Evolutionary conservation across 2,113 vertebrate species (phyloP).

Genomic region (Apteryx owenii): DNA sequence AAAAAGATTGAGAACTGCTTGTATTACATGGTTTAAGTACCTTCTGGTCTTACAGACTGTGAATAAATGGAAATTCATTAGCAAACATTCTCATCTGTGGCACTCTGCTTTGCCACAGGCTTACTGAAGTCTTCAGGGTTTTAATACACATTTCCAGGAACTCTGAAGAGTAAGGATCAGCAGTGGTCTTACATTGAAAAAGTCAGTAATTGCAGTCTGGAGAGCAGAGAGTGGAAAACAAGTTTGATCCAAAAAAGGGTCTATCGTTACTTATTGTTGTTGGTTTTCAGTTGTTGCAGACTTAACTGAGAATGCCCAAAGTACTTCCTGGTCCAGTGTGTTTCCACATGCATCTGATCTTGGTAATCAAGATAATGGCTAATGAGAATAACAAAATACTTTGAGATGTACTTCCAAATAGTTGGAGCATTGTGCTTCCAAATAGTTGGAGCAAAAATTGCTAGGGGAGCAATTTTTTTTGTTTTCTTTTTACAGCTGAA

Average conservation of each 20-base stretch:
- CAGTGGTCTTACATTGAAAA: background rate
- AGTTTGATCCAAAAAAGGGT: background rate
- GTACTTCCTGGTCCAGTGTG: background rate
- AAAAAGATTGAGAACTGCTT: background rate
- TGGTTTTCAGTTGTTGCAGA: background rate
- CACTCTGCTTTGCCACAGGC: background rate
- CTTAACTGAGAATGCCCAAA: slow-evolving; percentile 11
- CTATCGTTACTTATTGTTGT: background rate
- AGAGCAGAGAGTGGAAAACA: background rate
- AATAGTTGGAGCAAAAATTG: background rate
- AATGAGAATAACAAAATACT: background rate
- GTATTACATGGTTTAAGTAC: background rate
- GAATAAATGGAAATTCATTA: background rate
- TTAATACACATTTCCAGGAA: background rate
- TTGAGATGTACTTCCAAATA: background rate
- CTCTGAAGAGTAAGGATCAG: slow-evolving; percentile 18
- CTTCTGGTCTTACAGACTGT: background rate
- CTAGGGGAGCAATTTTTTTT: background rate
- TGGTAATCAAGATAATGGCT: background rate
- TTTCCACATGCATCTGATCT: background rate
- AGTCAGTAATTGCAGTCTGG: background rate
- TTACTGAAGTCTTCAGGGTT: background rate
- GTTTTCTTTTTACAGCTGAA: background rate
- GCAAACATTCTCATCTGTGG: background rate
- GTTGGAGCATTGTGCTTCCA: too few relatives aligned